These are phyloP conservation scores for Scomber scombrus DNA, from an alignment of 2,113 vertebrate genomes.

Conservation along the genomic window DNA sequence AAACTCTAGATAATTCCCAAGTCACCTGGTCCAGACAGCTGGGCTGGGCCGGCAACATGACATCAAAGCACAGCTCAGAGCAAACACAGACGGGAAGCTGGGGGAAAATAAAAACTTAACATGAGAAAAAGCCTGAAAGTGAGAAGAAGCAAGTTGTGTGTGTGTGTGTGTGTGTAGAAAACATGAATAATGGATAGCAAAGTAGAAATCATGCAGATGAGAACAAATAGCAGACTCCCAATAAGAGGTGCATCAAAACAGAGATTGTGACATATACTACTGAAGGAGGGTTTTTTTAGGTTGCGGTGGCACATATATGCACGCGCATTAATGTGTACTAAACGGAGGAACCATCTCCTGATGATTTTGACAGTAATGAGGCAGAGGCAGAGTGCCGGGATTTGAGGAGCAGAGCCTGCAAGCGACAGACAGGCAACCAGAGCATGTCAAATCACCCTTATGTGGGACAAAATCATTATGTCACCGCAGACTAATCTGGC, in stretches of 20 bases:
- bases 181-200: conserved; percentile 77
- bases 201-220: conserved; percentile 72
- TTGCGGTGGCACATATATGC: conserved; percentile 4
- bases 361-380: conserved; percentile 78
- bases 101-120: conserved; percentile 58
- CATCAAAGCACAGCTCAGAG: conserved; percentile 74
- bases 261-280: conserved; percentile 34
- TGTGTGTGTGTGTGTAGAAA: conserved; percentile 37
- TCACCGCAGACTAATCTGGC: conserved; percentile 73
- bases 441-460: conserved; percentile 78
- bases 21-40: conserved; percentile 65
- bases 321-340: conserved; percentile 27
- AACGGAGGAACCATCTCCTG: conserved; percentile 43
- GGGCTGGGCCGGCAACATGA: conserved; percentile 42
- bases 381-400: conserved; percentile 60
- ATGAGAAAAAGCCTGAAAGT: conserved; percentile 62
- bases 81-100: conserved; percentile 57
- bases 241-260: conserved; percentile 52
- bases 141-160: conserved; percentile 57
- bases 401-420: conserved; percentile 65
- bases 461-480: conserved; percentile 78
- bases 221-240: conserved; percentile 65
- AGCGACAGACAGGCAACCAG: conserved; percentile 66
- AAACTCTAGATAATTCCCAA: conserved; percentile 39
- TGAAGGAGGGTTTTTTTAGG: conserved; percentile 4